Conservation (phyloP, 2,888 invertebrate species). For the Eulithis testata region DNA sequence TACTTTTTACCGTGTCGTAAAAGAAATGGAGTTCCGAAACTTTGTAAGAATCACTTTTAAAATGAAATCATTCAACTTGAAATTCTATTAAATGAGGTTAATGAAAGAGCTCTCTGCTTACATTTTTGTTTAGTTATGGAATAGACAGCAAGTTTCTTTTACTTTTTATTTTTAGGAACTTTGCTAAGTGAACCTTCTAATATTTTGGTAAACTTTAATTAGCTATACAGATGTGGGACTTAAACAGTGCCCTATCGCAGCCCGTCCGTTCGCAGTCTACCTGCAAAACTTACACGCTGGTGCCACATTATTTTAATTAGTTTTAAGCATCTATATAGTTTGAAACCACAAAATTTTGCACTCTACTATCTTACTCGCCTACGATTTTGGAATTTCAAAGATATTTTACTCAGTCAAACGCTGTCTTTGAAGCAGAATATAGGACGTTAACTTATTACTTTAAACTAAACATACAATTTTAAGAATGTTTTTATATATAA, state of each 20-base stretch:
- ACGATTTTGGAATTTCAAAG: neutral
- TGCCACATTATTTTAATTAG: conserved; percentile 49
- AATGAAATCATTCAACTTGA: too few relatives aligned
- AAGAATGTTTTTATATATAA: too few relatives aligned
- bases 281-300: conserved; percentile 38
- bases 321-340: conserved; percentile 34
- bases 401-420: conserved; percentile 4
- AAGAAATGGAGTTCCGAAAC: too few relatives aligned
- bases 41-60: too few relatives aligned
- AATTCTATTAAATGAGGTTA: too few relatives aligned
- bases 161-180: too few relatives aligned
- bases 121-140: too few relatives aligned
- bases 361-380: conserved; percentile 11
- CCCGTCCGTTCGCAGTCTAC: conserved; percentile 44
- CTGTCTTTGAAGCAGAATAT: neutral
- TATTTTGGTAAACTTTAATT: conserved; percentile 27
- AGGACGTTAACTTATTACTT: too few relatives aligned
- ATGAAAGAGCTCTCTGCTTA: too few relatives aligned
- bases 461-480: neutral
- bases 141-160: too few relatives aligned
- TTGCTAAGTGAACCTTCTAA: conserved; percentile 6
- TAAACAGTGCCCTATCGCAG: conserved; percentile 39
- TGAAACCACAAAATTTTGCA: conserved; percentile 22
- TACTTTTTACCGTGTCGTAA: too few relatives aligned
- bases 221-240: conserved; percentile 34